Conservation (phyloP, 2,888 invertebrate species). For the Drosophila anomelani region DNA sequence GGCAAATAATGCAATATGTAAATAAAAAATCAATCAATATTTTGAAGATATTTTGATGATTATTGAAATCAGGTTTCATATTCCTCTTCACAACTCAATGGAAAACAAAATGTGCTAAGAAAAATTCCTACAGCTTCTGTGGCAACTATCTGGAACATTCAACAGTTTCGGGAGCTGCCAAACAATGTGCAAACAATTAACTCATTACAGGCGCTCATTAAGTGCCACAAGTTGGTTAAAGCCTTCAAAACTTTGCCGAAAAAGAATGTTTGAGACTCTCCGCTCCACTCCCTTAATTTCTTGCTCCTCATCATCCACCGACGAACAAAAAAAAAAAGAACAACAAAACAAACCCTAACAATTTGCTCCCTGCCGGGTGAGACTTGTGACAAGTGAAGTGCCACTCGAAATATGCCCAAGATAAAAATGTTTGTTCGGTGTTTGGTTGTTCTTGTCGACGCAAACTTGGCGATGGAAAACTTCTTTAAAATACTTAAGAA, state of each 20-base stretch:
- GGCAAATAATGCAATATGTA: too few species aligned
- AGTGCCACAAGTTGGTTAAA: constrained; percentile 74
- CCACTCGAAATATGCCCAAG: constrained; percentile 55
- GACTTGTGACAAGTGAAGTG: constrained; percentile 52
- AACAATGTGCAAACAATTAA: constrained; percentile 65
- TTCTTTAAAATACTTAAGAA: constrained; percentile 79
- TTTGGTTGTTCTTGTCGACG: constrained; percentile 37
- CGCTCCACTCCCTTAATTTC: constrained; percentile 3
- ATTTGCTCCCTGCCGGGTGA: constrained; percentile 15
- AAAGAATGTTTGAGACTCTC: constrained; percentile 46
- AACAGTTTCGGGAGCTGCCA: constrained; percentile 12
- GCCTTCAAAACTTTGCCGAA: constrained; percentile 59
- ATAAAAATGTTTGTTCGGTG: constrained; percentile 59
- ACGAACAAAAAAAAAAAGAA: not conserved
- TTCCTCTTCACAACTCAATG: too few species aligned
- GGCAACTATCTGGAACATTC: constrained; percentile 8
- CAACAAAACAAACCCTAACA: constrained; percentile 9
- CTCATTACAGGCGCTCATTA: constrained; percentile 72
- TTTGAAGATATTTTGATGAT: too few species aligned
- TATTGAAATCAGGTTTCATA: not conserved
- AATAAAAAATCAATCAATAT: too few species aligned
- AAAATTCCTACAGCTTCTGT: not conserved
- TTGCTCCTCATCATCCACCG: not conserved
- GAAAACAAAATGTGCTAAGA: too few species aligned
- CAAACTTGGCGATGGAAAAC: constrained; percentile 69